A percentile compares a stretch with the other conserved stretches of the same genome.
These are phyloP conservation scores for Sinentomon sp. DNA, from an alignment of 2,888 invertebrate species.

Conservation along the genomic window DNA sequence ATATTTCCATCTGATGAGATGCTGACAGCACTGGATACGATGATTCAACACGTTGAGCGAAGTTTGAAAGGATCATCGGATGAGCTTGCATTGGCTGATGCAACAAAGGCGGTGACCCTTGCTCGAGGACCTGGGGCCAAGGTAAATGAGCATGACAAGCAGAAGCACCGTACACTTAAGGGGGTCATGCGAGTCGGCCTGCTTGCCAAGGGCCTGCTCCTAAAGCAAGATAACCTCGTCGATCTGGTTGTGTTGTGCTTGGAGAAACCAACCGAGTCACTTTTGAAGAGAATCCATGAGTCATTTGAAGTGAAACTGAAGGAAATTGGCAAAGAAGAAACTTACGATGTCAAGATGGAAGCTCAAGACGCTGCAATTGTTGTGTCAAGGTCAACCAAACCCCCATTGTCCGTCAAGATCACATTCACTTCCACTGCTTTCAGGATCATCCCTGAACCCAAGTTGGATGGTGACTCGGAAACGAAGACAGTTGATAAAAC, in stretches of 20 bases:
- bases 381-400: constrained; percentile 42
- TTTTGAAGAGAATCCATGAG: constrained; percentile 61
- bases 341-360: constrained; percentile 55
- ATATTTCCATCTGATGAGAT: constrained; percentile 83
- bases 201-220: constrained; percentile 59
- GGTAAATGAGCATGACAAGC: constrained; percentile 24
- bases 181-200: constrained; percentile 92
- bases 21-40: constrained; percentile 61
- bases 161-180: constrained; percentile 45
- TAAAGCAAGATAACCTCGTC: constrained; percentile 66
- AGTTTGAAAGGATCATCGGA: constrained; percentile 85
- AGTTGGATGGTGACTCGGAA: no score
- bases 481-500: no score
- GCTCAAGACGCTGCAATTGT: constrained; percentile 59
- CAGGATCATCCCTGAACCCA: no score
- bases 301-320: constrained; percentile 52
- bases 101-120: constrained; percentile 10
- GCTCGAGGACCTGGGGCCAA: no score
- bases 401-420: constrained; percentile 42
- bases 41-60: constrained; percentile 74
- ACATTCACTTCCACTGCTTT: constrained; percentile 78
- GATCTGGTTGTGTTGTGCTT: constrained; percentile 81
- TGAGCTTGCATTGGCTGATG: constrained; percentile 37
- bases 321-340: constrained; percentile 38
- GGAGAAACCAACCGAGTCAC: constrained; percentile 61